Evolutionary conservation across 2,797 vertebrate genomes (phyloP), one percentile per base, ranked within the genome.

Genomic region (Ammospiza maritima): DNA sequence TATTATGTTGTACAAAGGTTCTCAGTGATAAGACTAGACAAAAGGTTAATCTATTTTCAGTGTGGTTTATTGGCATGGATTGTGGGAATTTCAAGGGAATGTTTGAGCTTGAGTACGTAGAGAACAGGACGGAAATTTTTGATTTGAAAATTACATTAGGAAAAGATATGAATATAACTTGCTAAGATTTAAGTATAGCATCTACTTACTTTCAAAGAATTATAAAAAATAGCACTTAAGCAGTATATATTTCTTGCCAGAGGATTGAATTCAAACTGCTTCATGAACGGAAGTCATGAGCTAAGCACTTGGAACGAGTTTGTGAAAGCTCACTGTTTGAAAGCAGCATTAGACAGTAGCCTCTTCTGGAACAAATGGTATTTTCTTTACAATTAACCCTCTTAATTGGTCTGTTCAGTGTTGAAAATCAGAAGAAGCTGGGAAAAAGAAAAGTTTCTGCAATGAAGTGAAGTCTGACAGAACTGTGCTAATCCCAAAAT

Each of bases 11-110:
- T 72, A 88, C 94, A 91, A 91, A 89, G 62, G 90, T 85, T 93
- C 66, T 83, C 45, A 44, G 76, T 95, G 93, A 95, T 97, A 97
- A 97, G 90, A 95, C 92, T 73, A 97, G 93, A 95, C 93, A 96
- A 93, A 97, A 96, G 90, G 92, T 95, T 94, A 95, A 96, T 96
- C 82, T 94, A 15, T 97, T 96, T 96, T 96, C 95, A 92, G 79
- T 93, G 84, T 96, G 94, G 51, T 92, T 95, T 96, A 81, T 88
- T 96, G 95, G 93, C 94, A 16, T 91, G 79, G 88, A 48, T 69
- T 95, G 96, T 95, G 94, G 85, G 94, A 96, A 93, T 36, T 80
- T 70, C 1, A 23, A 44, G 58, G 44, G 61, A 96, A 72, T 19
- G 44, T 62, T 92, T 5, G 21, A 72, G 18, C 54, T 73, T 34